Conservation (phyloP, 2,797 vertebrate genomes). For the Microctenopoma lineatum region DNA sequence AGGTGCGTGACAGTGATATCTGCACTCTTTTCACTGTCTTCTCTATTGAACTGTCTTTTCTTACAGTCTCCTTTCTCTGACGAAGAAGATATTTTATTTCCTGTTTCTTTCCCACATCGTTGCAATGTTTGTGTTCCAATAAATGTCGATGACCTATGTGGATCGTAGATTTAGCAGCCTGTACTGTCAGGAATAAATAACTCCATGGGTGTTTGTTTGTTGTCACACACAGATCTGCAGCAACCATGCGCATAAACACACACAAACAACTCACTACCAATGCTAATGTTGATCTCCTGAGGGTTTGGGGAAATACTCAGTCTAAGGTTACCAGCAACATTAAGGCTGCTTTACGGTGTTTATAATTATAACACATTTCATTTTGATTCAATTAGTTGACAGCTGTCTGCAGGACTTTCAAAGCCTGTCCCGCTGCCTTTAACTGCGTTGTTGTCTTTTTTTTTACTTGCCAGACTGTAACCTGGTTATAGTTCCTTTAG, state of each 20-base stretch:
- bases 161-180: not conserved
- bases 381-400: conserved; percentile 43
- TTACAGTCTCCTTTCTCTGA: conserved; percentile 1
- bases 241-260: conserved; percentile 14
- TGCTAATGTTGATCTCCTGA: conserved; percentile 43
- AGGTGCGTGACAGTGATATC: conserved; percentile 33
- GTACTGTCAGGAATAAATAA: conserved; percentile 47
- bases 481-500: conserved; percentile 46
- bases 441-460: conserved; percentile 8
- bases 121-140: not conserved
- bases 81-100: conserved; percentile 38
- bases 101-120: not conserved
- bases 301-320: conserved; percentile 43
- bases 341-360: conserved; percentile 24
- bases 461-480: conserved; percentile 23
- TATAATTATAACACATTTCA: conserved; percentile 42
- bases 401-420: conserved; percentile 34
- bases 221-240: conserved; percentile 32
- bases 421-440: conserved; percentile 16
- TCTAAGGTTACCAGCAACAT: conserved; percentile 36
- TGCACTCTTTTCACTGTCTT: conserved; percentile 16
- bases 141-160: conserved; percentile 10
- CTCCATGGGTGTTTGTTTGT: conserved; percentile 26
- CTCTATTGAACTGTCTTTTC: not conserved
- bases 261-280: conserved; percentile 25